Percentiles rank a stretch among this genome's conserved stretches.
Evolutionary conservation across 2,888 invertebrate genomes (phyloP).

Genomic region (Melanostoma mellinum): DNA sequence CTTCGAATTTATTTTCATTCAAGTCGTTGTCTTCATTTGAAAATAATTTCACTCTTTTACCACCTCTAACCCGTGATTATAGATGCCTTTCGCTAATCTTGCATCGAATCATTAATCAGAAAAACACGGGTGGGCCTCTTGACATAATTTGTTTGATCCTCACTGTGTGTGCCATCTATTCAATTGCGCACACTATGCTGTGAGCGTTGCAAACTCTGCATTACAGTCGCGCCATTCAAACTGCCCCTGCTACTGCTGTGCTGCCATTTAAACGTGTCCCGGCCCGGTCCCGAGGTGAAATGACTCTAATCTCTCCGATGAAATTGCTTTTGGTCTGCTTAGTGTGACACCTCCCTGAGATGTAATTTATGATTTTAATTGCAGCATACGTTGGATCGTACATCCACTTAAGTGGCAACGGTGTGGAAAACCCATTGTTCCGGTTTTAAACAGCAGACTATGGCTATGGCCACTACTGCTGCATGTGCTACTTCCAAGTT

Average conservation of each 20-base stretch:
- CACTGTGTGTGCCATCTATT: conserved; percentile 30
- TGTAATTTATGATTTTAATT: conserved; percentile 72
- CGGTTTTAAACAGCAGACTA: conserved; percentile 53
- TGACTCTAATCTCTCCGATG: conserved; percentile 58
- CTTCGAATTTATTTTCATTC: neutral
- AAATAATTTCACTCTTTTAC: conserved; percentile 36
- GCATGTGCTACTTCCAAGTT: conserved; percentile 21
- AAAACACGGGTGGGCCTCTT: conserved; percentile 47
- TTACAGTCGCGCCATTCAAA: conserved; percentile 42
- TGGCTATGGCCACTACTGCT: conserved; percentile 7
- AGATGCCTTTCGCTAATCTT: conserved; percentile 48
- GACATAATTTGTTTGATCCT: conserved; percentile 57
- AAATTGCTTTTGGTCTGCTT: conserved; percentile 67
- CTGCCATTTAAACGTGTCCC: conserved; percentile 36
- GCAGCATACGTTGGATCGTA: conserved; percentile 54
- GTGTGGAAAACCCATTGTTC: conserved; percentile 70
- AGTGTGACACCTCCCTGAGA: conserved; percentile 69
- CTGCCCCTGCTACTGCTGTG: conserved; percentile 2
- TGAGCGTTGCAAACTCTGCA: conserved; percentile 32
- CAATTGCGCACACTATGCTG: conserved; percentile 8
- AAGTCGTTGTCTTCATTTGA: conserved; percentile 3
- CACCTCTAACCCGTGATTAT: conserved; percentile 45
- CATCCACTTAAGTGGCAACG: conserved; percentile 61
- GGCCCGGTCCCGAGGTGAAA: conserved; percentile 35
- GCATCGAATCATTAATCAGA: conserved; percentile 54